Evolutionary conservation across 2,113 vertebrate species (phyloP).

Genomic region (Syngnathus floridae): DNA sequence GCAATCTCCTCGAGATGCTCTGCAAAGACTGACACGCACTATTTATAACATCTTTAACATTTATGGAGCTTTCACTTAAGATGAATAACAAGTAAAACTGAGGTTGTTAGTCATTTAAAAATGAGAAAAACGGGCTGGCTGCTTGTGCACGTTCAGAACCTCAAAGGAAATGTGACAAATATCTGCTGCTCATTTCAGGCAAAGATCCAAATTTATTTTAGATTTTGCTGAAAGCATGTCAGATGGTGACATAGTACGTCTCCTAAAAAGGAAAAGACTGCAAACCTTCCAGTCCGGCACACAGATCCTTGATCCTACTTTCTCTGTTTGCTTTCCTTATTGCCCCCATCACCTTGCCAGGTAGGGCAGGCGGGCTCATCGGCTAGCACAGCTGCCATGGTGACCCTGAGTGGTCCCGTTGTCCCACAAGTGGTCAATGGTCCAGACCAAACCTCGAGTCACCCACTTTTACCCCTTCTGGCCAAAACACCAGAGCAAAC

Average conservation of each 20-base stretch:
- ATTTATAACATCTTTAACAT: constrained; percentile 40
- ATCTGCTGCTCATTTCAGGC: too few species aligned
- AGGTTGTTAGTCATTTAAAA: neutral
- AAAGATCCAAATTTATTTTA: too few species aligned
- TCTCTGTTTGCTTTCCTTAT: neutral
- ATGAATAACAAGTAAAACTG: constrained; percentile 38
- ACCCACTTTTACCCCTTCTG: neutral
- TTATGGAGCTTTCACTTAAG: constrained; percentile 27
- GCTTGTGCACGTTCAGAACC: constrained; percentile 6
- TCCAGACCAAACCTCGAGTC: neutral
- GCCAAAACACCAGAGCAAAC: constrained; percentile 7
- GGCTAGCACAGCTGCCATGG: constrained; percentile 25
- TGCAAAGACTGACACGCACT: neutral
- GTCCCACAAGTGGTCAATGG: constrained; percentile 20
- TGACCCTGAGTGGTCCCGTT: constrained; percentile 25
- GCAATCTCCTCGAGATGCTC: constrained; percentile 5
- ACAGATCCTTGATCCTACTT: neutral
- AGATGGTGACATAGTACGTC: too few species aligned
- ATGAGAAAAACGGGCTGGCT: neutral
- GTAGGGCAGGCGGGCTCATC: neutral
- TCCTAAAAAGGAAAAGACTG: neutral
- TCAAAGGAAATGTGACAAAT: neutral
- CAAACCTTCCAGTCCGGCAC: neutral
- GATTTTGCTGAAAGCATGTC: too few species aligned
- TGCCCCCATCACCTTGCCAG: neutral